phyloP scores from a whole-genome alignment of 2,888 invertebrate species.

The Andrena haemorrhoa region DNA sequence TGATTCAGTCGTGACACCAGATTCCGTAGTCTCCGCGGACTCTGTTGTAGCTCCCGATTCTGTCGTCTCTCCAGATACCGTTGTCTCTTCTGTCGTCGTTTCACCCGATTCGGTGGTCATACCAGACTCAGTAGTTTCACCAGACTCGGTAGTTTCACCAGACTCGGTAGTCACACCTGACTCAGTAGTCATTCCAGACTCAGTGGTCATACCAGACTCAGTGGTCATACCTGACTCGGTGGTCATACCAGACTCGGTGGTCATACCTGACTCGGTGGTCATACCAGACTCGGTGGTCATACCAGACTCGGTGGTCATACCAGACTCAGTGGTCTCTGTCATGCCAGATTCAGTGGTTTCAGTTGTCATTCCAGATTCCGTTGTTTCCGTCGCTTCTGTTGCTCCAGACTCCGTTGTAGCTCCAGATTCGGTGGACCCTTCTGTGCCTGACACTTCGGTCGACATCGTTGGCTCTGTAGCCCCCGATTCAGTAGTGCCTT shows the following conservation, averaged over 20 bases:
- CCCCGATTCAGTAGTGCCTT: constrained; percentile 62
- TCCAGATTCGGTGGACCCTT: constrained; percentile 42
- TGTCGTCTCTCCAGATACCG: constrained; percentile 68
- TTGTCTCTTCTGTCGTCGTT: constrained; percentile 66
- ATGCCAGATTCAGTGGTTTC: constrained; percentile 47
- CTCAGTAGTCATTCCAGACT: constrained; percentile 58
- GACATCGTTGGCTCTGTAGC: constrained; percentile 56
- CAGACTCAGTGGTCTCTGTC: constrained; percentile 59
- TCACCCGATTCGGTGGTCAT: constrained; percentile 55
- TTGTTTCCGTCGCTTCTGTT: constrained; percentile 62
- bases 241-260: constrained; percentile 65
- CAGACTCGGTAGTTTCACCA: constrained; percentile 63
- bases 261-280: constrained; percentile 58
- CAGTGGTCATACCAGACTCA: constrained; percentile 64
- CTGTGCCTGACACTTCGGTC: constrained; percentile 42
- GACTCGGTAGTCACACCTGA: constrained; percentile 57
- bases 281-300: constrained; percentile 63
- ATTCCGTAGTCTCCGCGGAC: constrained; percentile 63
- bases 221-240: constrained; percentile 66
- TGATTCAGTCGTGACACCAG: constrained; percentile 61
- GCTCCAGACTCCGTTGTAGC: constrained; percentile 56
- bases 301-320: constrained; percentile 60
- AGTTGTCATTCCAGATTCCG: constrained; percentile 64
- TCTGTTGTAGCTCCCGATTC: constrained; percentile 63
- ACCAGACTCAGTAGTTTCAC: constrained; percentile 67